phyloP scores from a whole-genome alignment of 2,888 invertebrate species.

The Tenthredo livida region DNA sequence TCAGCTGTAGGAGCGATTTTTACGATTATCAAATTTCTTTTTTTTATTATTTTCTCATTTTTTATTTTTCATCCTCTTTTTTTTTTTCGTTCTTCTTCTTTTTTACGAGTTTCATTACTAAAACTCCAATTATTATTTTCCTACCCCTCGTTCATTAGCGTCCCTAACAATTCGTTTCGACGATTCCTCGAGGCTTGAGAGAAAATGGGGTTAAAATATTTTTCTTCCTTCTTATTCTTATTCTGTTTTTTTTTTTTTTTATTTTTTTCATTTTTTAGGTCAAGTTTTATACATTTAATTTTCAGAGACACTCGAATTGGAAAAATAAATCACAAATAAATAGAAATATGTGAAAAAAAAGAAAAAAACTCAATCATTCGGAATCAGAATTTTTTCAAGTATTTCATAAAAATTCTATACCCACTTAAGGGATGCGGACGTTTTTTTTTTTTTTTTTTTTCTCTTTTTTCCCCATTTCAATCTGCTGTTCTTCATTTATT shows the following conservation, averaged over 20 bases:
- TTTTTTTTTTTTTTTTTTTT: not conserved
- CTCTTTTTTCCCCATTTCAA: not conserved
- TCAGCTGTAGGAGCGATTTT: not conserved
- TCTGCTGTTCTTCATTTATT: not conserved
- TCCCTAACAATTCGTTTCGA: conserved; percentile 3
- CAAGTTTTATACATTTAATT: not conserved
- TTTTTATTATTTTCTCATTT: not conserved
- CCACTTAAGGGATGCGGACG: not conserved
- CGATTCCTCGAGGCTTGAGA: conserved; percentile 3
- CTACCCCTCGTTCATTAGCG: not conserved
- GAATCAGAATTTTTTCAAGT: not conserved
- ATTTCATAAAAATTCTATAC: not conserved
- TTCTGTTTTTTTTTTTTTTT: not conserved
- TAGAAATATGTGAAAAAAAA: not conserved
- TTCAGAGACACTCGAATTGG: not conserved
- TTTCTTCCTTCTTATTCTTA: not conserved
- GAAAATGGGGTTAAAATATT: conserved; percentile 3
- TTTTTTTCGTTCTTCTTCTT: not conserved
- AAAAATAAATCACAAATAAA: not conserved
- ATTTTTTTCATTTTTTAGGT: not conserved
- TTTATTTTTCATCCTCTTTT: not conserved
- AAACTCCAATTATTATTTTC: conserved; percentile 17
- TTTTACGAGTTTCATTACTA: conserved; percentile 1
- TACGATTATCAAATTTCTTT: not conserved
- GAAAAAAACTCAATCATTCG: not conserved